Conservation (phyloP, 2,888 invertebrate genomes). For the Sthenelais limicola region DNA sequence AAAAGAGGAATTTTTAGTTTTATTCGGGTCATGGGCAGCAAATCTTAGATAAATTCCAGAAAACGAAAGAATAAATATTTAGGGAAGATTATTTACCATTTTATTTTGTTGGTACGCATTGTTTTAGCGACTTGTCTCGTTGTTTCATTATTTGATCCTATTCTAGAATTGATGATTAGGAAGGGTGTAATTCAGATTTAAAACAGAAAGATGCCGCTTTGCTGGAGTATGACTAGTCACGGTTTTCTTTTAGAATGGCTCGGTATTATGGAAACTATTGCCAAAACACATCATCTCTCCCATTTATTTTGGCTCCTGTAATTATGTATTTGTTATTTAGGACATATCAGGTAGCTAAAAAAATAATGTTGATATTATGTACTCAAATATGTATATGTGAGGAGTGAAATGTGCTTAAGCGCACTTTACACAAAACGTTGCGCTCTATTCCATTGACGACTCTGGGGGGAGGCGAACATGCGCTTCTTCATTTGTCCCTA, state of each 20-base stretch:
- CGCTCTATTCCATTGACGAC: conserved; percentile 33
- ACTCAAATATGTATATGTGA: conserved; percentile 39
- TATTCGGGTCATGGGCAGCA: no score
- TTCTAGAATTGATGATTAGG: no score
- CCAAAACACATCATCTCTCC: conserved; percentile 39
- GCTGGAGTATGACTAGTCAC: no score
- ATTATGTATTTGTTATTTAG: conserved; percentile 39
- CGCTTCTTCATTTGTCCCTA: conserved; percentile 15
- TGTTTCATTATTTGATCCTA: no score
- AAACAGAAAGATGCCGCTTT: no score
- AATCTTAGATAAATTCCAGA: no score
- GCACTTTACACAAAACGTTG: conserved; percentile 17
- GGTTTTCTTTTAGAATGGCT: conserved; percentile 35
- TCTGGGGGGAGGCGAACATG: conserved; percentile 20
- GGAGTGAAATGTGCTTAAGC: conserved; percentile 32
- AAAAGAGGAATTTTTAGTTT: no score
- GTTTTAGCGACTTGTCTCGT: no score
- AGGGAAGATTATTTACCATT: no score
- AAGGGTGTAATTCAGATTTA: no score
- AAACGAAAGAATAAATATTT: no score
- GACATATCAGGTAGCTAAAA: conserved; percentile 38
- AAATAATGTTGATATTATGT: conserved; percentile 39
- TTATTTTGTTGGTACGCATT: no score
- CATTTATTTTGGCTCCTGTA: conserved; percentile 40
- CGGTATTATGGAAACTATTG: conserved; percentile 39